Evolutionary conservation across 2,113 vertebrate species (phyloP).

Genomic region (Australoheros scitulus): DNA sequence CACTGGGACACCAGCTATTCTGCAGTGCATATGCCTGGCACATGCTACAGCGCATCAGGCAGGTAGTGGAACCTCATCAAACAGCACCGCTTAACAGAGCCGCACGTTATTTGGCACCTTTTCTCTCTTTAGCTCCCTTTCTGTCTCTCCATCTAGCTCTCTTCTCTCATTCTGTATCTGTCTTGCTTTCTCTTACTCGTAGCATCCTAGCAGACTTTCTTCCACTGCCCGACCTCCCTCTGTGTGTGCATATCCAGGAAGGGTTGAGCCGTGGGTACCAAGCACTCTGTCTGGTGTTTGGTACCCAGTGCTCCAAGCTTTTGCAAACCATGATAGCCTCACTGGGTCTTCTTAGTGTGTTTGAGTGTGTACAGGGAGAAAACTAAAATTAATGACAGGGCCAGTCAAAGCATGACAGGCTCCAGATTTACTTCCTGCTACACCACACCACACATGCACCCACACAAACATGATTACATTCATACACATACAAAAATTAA

Average conservation of each 20-base stretch:
- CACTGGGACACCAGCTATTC: slow-evolving; percentile 46
- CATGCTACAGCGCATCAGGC: slow-evolving; percentile 43
- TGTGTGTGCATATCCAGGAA: slow-evolving; percentile 21
- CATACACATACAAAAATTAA: background rate
- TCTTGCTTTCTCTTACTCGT: background rate
- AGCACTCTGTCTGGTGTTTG: slow-evolving; percentile 33
- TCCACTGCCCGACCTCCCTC: slow-evolving; percentile 1
- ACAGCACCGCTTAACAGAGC: slow-evolving; percentile 40
- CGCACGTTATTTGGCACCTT: slow-evolving; percentile 48
- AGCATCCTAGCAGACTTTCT: slow-evolving; percentile 9
- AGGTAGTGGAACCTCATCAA: slow-evolving; percentile 65
- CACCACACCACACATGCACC: background rate
- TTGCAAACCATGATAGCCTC: slow-evolving; percentile 37
- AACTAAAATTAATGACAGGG: slow-evolving; percentile 60
- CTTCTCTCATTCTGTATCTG: background rate
- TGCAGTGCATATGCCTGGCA: slow-evolving; percentile 59
- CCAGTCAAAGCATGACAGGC: slow-evolving; percentile 36
- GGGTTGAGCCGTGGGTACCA: slow-evolving; percentile 42
- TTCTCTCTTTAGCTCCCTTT: background rate
- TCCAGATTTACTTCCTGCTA: slow-evolving; percentile 35
- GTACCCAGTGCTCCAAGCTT: slow-evolving; percentile 50
- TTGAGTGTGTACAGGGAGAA: slow-evolving; percentile 10
- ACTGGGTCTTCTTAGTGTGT: slow-evolving; percentile 22
- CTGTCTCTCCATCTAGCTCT: background rate
- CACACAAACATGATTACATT: slow-evolving; percentile 3